Evolutionary conservation across 2,888 invertebrate genomes (phyloP), one percentile per base, ranked within the genome.

Genomic region (Xiphydria camelus): DNA sequence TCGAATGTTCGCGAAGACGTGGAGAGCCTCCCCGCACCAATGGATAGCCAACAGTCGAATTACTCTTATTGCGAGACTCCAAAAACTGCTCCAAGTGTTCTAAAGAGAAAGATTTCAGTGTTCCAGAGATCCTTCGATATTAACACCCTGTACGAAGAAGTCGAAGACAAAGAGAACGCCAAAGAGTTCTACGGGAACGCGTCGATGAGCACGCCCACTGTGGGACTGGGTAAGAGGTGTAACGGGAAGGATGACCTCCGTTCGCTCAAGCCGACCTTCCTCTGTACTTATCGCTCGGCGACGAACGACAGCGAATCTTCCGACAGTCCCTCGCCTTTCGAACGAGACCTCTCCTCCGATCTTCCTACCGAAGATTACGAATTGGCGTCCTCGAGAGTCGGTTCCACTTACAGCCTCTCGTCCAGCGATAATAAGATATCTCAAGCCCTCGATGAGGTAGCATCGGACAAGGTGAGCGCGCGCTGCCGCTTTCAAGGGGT

Each of bases 61-160:
- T n/a, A 14, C 4, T 10, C 4, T 32, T 9, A 9, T n/a, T 49
- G 19, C 7, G 5, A 10, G 1, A 55, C 55, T 2, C 49, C 59
- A 4, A 39, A 6, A 31, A 20, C 21, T 34, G 9, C 9, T 4
- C 3, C 21, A 33, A 34, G 20, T 12, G 10, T 42, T 3, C 68
- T 70, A 2, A 61, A 54, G 25, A 45, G 71, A 23, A 71, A 71
- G 38, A 26, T 62, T 3, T 69, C 70, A 0, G 69, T 71, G 19
- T 71, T 62, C 38, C 57, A 59, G 20, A 61, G 68, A 4, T 61
- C 69, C 3, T 70, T 67, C 53, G 67, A 70, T 21, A 42, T 66
- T 4, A 55, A 60, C n/a, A 53, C 43, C 10, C 18, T 21, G 20
- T 29, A 29, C 3, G 17, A 6, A 40, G 29, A n/a, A 14, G n/a